Evolutionary conservation across 2,888 invertebrate genomes (phyloP), one percentile per base, ranked within the genome.

Genomic region (Machimus rusticus): DNA sequence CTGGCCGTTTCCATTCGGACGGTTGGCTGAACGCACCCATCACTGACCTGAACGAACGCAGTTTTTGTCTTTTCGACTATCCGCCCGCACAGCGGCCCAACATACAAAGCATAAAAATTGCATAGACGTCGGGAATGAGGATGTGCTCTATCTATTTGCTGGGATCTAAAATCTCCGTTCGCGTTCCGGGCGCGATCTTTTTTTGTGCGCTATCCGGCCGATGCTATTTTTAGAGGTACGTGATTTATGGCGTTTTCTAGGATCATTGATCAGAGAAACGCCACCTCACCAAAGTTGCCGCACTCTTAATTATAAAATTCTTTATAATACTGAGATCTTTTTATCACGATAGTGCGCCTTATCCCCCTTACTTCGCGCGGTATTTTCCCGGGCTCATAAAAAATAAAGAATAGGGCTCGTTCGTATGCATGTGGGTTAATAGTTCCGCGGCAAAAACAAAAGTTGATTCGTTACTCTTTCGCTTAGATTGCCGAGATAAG

Each of bases 161-260:
- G 76, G 39, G 28, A 31, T 34, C 34, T 31, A 19, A 23, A 39
- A 76, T 76, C 76, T 37, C 76, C 76, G 28, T 76, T 39, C 19
- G 31, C 28, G 31, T 34, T 14, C 76, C 76, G 34, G 76, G 14
- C 0, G 76, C 12, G 14, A 16, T 14, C 76, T 34, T 39, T 39
- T 37, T 76, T n/a, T 76, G 39, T 39, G 3, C 76, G 28, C 28
- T 76, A 37, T n/a, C 34, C 39, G 37, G n/a, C 76, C 76, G 39
- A 12, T 76, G 66, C 76, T 39, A 76, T 39, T 37, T 76, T 34
- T 34, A 76, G 76, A 76, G 34, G 76, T 14, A 55, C 81, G 81
- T 81, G 81, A 81, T 81, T 81, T 81, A 81, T 81, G 31, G 51
- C 55, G 12, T 81, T 81, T 81, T 81, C 81, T 31, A 81, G 81